A percentile compares a stretch with the other conserved stretches of the same genome.
Conservation (phyloP, 2,888 invertebrate genomes). For the Melinaea marsaeus region DNA sequence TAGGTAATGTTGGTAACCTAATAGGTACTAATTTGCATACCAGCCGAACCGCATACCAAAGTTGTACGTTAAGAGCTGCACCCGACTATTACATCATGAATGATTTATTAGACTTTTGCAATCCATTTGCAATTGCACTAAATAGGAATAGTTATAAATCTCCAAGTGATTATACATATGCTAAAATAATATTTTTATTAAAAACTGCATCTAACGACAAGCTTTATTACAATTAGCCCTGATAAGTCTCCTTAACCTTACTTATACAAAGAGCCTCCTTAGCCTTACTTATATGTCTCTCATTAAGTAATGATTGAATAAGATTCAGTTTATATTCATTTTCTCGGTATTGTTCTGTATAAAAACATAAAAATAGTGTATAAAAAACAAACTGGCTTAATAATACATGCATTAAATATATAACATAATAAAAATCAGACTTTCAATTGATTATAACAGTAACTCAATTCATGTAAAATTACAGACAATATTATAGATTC, state of each 20-base stretch:
- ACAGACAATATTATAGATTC: too few relatives aligned
- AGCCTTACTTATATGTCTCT: conserved; percentile 20
- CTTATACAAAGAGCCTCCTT: conserved; percentile 19
- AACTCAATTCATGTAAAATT: too few relatives aligned
- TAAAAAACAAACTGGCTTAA: not conserved
- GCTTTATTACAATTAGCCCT: conserved; percentile 6
- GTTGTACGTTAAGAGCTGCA: conserved; percentile 20
- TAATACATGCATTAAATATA: not conserved
- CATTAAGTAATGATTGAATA: conserved; percentile 20
- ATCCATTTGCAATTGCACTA: too few relatives aligned
- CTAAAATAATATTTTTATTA: not conserved
- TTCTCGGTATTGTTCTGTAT: not conserved
- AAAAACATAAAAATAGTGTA: not conserved
- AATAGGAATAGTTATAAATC: too few relatives aligned
- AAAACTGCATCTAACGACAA: not conserved
- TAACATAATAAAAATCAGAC: not conserved
- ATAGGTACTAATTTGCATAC: conserved; percentile 58
- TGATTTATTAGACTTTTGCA: not conserved
- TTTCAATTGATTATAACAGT: too few relatives aligned
- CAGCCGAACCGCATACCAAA: conserved; percentile 37
- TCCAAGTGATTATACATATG: too few relatives aligned
- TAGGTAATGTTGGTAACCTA: conserved; percentile 59
- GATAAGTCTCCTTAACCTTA: conserved; percentile 19
- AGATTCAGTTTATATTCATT: conserved; percentile 8
- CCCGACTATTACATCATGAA: not conserved